phyloP scores from a whole-genome alignment of 2,113 vertebrate genomes.

The Sylvilagus bachmani region DNA sequence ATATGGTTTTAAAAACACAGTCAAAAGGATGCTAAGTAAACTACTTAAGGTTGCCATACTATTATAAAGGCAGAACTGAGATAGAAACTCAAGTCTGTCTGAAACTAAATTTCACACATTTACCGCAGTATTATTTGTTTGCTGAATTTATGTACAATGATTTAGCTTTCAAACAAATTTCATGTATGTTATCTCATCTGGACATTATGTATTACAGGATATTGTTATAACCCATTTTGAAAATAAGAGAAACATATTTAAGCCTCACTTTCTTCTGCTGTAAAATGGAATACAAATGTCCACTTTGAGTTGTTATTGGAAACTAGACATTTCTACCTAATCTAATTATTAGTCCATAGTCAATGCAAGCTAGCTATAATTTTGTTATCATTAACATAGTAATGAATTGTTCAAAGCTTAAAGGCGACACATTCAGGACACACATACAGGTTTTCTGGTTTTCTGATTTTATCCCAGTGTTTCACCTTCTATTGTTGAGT shows the following conservation, averaged over 20 bases:
- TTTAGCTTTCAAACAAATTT: conserved; percentile 38
- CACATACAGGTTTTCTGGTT: neutral
- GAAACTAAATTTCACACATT: conserved; percentile 50
- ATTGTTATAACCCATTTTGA: conserved; percentile 36
- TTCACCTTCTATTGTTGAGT: neutral
- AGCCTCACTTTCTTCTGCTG: conserved; percentile 32
- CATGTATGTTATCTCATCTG: neutral
- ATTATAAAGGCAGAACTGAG: conserved; percentile 53
- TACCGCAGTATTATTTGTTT: neutral
- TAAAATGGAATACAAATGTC: conserved; percentile 22
- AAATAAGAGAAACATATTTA: conserved; percentile 3
- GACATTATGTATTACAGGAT: neutral
- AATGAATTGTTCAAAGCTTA: conserved; percentile 28
- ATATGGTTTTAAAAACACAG: conserved; percentile 48
- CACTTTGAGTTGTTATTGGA: conserved; percentile 10
- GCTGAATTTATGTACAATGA: neutral
- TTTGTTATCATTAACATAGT: neutral
- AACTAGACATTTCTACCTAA: neutral
- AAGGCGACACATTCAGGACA: neutral
- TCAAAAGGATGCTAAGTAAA: conserved; percentile 55
- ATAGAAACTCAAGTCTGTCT: conserved; percentile 29
- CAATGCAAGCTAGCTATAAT: neutral
- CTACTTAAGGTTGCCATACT: conserved; percentile 33
- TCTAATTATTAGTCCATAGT: conserved; percentile 15
- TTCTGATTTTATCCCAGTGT: neutral